Conservation (phyloP, 2,113 vertebrate species). For the Archocentrus centrarchus region DNA sequence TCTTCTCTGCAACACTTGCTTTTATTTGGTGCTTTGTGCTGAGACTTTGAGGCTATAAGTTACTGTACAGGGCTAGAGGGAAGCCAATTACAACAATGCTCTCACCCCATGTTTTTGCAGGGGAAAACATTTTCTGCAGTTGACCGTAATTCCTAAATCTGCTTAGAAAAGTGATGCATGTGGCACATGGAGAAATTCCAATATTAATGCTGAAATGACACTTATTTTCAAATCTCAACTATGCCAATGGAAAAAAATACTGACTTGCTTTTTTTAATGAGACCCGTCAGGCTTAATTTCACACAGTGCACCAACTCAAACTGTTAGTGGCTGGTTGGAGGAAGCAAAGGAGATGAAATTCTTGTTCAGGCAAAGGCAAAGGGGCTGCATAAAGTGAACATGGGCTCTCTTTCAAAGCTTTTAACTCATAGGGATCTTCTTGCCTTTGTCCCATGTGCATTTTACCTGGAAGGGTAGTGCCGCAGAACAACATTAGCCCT, state of each 20-base stretch:
- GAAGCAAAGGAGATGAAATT: slow-evolving; percentile 22
- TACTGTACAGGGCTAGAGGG: not conserved
- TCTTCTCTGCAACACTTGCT: not conserved
- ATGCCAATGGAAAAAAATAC: not conserved
- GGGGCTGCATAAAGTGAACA: not conserved
- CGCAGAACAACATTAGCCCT: not conserved
- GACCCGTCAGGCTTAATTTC: slow-evolving; percentile 38
- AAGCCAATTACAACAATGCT: not conserved
- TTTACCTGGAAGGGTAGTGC: slow-evolving; percentile 24
- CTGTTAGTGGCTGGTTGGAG: slow-evolving; percentile 9
- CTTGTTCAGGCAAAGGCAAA: slow-evolving; percentile 18
- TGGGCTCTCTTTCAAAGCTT: slow-evolving; percentile 1
- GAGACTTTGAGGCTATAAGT: not conserved
- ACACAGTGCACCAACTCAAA: slow-evolving; percentile 17
- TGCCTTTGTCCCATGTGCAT: not conserved
- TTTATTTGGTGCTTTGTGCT: not conserved
- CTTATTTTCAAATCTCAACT: slow-evolving; percentile 1
- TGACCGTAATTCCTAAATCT: not conserved
- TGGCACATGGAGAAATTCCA: not conserved
- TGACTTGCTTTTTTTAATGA: slow-evolving; percentile 11
- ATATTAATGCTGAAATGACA: slow-evolving; percentile 1
- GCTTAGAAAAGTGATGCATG: not conserved
- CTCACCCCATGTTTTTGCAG: not conserved
- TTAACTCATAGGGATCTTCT: slow-evolving; percentile 1
- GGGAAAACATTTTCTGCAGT: not conserved